Evolutionary conservation across 2,113 vertebrate species (phyloP).

Genomic region (Pachyramphus minor): DNA sequence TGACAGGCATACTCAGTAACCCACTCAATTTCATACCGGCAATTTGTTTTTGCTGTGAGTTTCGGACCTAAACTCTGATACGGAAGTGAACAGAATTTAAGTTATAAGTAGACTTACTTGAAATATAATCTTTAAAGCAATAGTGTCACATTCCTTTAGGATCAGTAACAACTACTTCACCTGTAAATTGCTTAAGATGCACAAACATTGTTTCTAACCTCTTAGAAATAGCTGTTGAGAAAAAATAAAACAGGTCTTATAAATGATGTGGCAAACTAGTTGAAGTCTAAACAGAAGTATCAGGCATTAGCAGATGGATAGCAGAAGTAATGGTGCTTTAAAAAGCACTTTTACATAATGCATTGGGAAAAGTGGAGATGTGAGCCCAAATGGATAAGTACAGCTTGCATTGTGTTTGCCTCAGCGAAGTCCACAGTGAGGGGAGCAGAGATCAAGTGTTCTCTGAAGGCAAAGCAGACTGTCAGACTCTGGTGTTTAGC

Average conservation of each 20-base stretch:
- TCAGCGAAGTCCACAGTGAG: neutral
- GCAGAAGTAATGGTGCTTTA: neutral
- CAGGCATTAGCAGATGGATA: neutral
- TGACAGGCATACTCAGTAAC: conserved; percentile 94
- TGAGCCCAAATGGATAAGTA: neutral
- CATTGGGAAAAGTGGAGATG: neutral
- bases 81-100: neutral
- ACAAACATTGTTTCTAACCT: neutral
- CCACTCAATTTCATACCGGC: conserved; percentile 93
- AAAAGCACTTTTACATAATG: neutral
- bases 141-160: neutral
- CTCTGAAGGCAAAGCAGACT: neutral
- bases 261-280: neutral
- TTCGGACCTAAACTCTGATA: conserved; percentile 83
- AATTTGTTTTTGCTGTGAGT: conserved; percentile 85
- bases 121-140: neutral
- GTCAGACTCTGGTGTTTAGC: neutral
- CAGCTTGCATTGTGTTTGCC: neutral
- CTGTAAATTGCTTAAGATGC: neutral
- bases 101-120: neutral
- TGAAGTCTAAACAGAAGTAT: neutral
- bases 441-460: neutral
- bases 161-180: neutral
- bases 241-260: neutral
- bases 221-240: neutral